Evolutionary conservation across 2,888 invertebrate species (phyloP).

Genomic region (Pemphredon lugubris): DNA sequence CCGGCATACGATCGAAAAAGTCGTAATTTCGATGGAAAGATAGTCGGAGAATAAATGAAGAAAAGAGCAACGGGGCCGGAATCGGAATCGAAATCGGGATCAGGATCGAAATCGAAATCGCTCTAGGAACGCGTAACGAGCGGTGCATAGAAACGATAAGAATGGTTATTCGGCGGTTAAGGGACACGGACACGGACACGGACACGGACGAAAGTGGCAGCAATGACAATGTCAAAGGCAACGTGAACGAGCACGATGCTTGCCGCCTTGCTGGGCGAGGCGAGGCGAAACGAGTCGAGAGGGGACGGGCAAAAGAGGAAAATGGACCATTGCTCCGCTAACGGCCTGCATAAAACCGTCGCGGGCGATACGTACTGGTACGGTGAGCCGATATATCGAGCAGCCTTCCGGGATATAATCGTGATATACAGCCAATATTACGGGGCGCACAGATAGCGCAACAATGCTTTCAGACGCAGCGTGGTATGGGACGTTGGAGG

Average conservation of each 20-base stretch:
- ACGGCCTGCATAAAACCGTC: slow-evolving; percentile 74
- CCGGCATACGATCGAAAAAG: neutral
- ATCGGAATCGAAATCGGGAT: neutral
- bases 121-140: neutral
- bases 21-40: neutral
- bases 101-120: slow-evolving; percentile 6
- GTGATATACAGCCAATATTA: slow-evolving; percentile 76
- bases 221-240: too few species aligned
- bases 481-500: slow-evolving; percentile 52
- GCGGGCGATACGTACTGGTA: slow-evolving; percentile 60
- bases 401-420: slow-evolving; percentile 72
- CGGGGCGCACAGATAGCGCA: slow-evolving; percentile 64
- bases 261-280: too few species aligned
- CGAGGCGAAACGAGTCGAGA: too few species aligned
- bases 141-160: slow-evolving; percentile 67
- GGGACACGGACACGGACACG: too few species aligned
- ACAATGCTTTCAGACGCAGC: slow-evolving; percentile 62
- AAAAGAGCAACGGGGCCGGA: too few species aligned
- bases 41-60: too few species aligned
- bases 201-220: too few species aligned
- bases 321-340: slow-evolving; percentile 71
- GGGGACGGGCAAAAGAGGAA: slow-evolving; percentile 49
- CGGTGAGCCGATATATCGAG: slow-evolving; percentile 66
- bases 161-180: slow-evolving; percentile 49
- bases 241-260: too few species aligned